Conservation (phyloP, 2,113 vertebrate species). For the Seriola rivoliana region DNA sequence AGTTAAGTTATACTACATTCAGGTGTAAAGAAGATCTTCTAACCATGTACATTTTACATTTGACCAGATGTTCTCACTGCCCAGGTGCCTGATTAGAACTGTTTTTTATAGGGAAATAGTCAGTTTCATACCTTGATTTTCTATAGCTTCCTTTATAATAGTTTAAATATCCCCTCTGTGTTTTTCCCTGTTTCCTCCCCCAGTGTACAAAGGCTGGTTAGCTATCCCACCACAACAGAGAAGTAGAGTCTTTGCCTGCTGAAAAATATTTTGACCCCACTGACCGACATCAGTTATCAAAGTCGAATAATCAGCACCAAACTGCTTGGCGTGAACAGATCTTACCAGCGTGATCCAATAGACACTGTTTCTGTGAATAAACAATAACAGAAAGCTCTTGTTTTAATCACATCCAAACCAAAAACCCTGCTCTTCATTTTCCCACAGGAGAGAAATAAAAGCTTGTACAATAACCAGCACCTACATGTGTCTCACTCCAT, state of each 20-base stretch:
- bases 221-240: neutral
- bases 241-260: neutral
- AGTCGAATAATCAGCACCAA: constrained; percentile 38
- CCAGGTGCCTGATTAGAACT: neutral
- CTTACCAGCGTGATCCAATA: constrained; percentile 65
- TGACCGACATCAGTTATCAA: constrained; percentile 45
- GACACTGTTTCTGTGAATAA: constrained; percentile 65
- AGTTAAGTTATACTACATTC: neutral
- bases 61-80: neutral
- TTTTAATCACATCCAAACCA: constrained; percentile 74
- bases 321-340: constrained; percentile 23
- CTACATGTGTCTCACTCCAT: constrained; percentile 82
- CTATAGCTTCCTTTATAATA: neutral
- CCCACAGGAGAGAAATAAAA: constrained; percentile 77
- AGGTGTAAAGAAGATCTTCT: neutral
- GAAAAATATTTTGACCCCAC: constrained; percentile 36
- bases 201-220: neutral
- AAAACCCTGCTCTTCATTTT: constrained; percentile 63
- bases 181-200: constrained; percentile 2
- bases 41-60: neutral
- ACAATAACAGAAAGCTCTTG: constrained; percentile 74
- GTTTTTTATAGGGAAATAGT: neutral
- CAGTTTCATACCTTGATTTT: neutral
- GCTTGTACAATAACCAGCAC: constrained; percentile 79
- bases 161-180: neutral